Evolutionary conservation across 2,113 vertebrate species (phyloP).

Genomic region (Rynchops niger): DNA sequence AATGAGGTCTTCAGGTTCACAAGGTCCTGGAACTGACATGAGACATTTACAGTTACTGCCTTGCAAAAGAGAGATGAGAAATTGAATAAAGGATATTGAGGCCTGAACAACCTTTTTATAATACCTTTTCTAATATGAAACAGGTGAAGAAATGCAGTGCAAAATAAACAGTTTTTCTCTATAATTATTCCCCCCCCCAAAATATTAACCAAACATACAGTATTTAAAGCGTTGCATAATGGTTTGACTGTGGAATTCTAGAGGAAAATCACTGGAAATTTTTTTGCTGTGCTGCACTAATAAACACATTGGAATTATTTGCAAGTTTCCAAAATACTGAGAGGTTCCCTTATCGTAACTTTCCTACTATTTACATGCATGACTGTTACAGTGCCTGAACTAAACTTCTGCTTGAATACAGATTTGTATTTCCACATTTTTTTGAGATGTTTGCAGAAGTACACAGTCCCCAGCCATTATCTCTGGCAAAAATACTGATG

Average conservation of each 20-base stretch:
- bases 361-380: neutral
- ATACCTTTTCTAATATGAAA: neutral
- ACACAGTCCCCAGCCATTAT: neutral
- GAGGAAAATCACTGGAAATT: neutral
- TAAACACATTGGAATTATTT: neutral
- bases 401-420: neutral
- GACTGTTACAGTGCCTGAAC: neutral
- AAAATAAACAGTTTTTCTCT: neutral
- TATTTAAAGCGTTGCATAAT: neutral
- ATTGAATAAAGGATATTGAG: neutral
- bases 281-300: neutral
- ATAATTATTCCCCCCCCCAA: neutral
- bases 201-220: neutral
- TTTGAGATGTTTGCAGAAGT: neutral
- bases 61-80: neutral
- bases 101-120: neutral
- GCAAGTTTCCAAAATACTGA: neutral
- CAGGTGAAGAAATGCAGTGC: neutral
- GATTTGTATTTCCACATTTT: neutral
- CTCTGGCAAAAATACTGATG: neutral
- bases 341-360: neutral
- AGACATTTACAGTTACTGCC: neutral
- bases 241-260: neutral
- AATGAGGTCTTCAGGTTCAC: conserved; percentile 97
- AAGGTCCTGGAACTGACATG: conserved; percentile 91